Evolutionary conservation across 2,113 vertebrate genomes (phyloP).

Genomic region (Ovis aries): DNA sequence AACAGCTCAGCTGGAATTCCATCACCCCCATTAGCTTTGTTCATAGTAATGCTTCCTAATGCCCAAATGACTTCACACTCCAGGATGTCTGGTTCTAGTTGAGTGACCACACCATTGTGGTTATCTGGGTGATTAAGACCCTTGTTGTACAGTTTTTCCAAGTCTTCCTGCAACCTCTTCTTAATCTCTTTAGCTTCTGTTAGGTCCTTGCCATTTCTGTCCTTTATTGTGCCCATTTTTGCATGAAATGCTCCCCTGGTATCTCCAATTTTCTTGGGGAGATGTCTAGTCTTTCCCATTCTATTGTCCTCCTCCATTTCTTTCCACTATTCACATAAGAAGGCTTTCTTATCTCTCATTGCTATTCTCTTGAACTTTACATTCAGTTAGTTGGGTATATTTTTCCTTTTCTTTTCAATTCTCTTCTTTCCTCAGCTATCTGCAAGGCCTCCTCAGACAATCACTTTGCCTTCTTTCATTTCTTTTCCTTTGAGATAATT

Average conservation of each 20-base stretch:
- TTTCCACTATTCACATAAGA: not conserved
- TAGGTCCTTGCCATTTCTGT: not conserved
- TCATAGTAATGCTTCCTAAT: not conserved
- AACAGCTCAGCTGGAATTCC: not conserved
- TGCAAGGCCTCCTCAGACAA: not conserved
- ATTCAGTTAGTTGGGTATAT: not conserved
- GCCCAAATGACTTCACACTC: not conserved
- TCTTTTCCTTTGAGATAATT: not conserved
- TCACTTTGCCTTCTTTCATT: not conserved
- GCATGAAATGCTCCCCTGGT: not conserved
- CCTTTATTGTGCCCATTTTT: not conserved
- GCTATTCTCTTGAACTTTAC: not conserved
- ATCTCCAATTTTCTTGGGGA: not conserved
- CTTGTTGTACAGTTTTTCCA: not conserved
- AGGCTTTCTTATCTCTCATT: not conserved
- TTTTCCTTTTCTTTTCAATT: not conserved
- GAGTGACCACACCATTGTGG: not conserved
- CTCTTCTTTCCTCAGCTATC: not conserved
- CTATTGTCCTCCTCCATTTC: not conserved
- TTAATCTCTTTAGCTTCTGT: not conserved
- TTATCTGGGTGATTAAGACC: not conserved
- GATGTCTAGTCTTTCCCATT: not conserved
- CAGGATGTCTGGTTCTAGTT: not conserved
- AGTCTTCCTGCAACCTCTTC: not conserved
- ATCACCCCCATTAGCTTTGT: not conserved